Percentiles rank a stretch among this genome's conserved stretches.
These are phyloP conservation scores for Sesia bembeciformis DNA, from an alignment of 2,888 invertebrate species.

Conservation along the genomic window DNA sequence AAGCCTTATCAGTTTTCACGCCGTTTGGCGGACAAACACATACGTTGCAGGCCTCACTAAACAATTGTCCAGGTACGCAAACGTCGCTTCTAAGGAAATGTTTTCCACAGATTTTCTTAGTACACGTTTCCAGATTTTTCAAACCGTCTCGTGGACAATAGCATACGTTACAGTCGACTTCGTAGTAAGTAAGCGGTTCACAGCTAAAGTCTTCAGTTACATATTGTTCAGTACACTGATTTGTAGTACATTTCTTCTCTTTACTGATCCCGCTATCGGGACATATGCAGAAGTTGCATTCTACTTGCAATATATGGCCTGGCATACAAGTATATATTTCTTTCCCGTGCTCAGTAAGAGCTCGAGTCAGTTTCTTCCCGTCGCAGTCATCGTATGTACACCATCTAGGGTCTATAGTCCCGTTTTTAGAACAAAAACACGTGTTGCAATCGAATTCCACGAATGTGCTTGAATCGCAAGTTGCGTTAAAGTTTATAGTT, in stretches of 20 bases:
- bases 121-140: conserved; percentile 59
- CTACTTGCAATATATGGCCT: conserved; percentile 40
- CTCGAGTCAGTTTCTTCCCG: conserved; percentile 30
- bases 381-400: conserved; percentile 58
- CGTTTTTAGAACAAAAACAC: conserved; percentile 53
- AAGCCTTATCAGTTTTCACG: conserved; percentile 38
- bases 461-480: conserved; percentile 51
- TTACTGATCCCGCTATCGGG: conserved; percentile 34
- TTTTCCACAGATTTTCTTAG: conserved; percentile 51
- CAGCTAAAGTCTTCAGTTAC: conserved; percentile 30
- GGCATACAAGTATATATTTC: conserved; percentile 31
- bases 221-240: conserved; percentile 20
- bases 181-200: conserved; percentile 50
- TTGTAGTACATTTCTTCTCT: conserved; percentile 46
- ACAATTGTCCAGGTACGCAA: conserved; percentile 47
- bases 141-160: conserved; percentile 47
- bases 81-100: conserved; percentile 37
- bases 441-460: conserved; percentile 57
- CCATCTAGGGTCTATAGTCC: conserved; percentile 54
- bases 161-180: conserved; percentile 59
- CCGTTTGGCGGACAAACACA: conserved; percentile 60
- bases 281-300: conserved; percentile 65
- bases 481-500: conserved; percentile 22
- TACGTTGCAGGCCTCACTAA: conserved; percentile 56
- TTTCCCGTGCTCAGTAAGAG: conserved; percentile 20